These are phyloP conservation scores for Teleogryllus oceanicus DNA, from an alignment of 2,888 invertebrate genomes.

Conservation along the genomic window DNA sequence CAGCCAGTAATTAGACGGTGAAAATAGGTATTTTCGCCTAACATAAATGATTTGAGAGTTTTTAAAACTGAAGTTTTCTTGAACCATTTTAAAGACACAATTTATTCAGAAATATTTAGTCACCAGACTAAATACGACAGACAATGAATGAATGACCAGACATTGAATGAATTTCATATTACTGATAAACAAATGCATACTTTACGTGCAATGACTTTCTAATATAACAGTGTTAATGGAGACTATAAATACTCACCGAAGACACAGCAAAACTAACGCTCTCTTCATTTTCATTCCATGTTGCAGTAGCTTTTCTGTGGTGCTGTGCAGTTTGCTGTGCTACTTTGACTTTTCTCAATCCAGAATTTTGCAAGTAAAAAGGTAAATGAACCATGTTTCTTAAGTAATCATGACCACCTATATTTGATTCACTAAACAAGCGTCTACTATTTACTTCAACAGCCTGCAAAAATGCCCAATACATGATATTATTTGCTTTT, in stretches of 20 bases:
- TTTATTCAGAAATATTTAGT: neutral
- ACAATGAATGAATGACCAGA: neutral
- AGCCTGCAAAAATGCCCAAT: constrained; percentile 54
- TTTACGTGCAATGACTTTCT: neutral
- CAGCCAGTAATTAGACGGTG: too few relatives aligned
- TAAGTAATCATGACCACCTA: constrained; percentile 91
- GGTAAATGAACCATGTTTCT: constrained; percentile 96
- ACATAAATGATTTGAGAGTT: too few relatives aligned
- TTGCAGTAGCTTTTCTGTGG: constrained; percentile 48
- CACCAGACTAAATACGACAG: neutral
- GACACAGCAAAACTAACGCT: constrained; percentile 48
- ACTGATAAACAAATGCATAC: neutral
- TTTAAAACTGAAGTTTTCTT: too few relatives aligned
- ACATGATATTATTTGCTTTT: neutral
- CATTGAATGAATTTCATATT: neutral
- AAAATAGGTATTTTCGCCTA: too few relatives aligned
- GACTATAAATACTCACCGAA: constrained; percentile 47
- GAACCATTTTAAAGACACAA: neutral
- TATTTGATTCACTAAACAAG: constrained; percentile 84
- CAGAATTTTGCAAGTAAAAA: constrained; percentile 96
- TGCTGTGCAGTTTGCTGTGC: constrained; percentile 75
- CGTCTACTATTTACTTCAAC: constrained; percentile 85
- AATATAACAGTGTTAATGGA: neutral
- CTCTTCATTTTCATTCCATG: constrained; percentile 57
- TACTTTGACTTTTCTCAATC: constrained; percentile 79